These are phyloP conservation scores for Tyrannus savana DNA, from an alignment of 2,113 vertebrate genomes.

Conservation along the genomic window DNA sequence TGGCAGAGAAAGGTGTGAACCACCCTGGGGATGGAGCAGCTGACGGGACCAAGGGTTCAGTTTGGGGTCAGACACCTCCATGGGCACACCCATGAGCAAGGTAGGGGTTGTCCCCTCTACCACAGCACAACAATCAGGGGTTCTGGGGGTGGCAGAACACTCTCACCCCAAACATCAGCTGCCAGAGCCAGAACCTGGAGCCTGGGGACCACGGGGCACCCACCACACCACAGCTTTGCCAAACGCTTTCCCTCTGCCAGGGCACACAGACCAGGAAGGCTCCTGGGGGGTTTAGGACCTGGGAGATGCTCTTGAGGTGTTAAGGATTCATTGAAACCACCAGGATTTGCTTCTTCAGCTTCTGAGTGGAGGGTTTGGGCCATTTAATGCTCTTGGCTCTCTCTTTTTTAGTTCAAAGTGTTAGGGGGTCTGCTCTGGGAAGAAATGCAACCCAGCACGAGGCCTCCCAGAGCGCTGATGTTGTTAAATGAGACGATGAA, in stretches of 20 bases:
- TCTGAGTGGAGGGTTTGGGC: not conserved
- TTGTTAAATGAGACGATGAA: not conserved
- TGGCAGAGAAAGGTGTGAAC: not conserved
- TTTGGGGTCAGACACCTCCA: not conserved
- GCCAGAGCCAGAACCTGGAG: not conserved
- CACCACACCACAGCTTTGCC: not conserved
- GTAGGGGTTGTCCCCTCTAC: not conserved
- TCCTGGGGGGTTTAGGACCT: fast-evolving
- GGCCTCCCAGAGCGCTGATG: not conserved
- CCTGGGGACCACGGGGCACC: fast-evolving
- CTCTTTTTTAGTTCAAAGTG: fast-evolving
- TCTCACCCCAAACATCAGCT: not conserved
- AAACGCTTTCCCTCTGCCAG: fast-evolving
- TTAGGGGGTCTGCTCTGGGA: not conserved
- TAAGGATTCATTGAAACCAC: not conserved
- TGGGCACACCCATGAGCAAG: not conserved
- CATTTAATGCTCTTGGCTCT: not conserved
- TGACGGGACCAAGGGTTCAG: not conserved
- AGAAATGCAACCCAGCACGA: not conserved
- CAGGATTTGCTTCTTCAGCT: not conserved
- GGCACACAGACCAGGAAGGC: fast-evolving
- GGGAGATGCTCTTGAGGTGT: fast-evolving
- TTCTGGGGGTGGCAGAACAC: not conserved
- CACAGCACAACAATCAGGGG: not conserved
- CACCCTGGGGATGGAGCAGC: not conserved